phyloP scores from a whole-genome alignment of 2,797 vertebrate genomes.

The Cetoscarus ocellatus region DNA sequence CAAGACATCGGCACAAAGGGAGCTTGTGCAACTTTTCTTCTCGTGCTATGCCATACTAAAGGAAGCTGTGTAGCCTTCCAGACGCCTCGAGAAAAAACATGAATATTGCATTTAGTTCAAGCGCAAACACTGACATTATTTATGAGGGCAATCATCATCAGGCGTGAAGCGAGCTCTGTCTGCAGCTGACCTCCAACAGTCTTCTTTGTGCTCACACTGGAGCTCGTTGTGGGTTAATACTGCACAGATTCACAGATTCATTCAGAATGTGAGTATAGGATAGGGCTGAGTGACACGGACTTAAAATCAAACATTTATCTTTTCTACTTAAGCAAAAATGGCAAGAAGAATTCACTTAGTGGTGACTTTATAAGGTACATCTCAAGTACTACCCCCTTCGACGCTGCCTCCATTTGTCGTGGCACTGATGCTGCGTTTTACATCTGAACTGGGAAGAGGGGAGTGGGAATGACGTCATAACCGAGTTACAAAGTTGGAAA shows the following conservation, averaged over 20 bases:
- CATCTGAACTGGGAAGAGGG: too few relatives aligned
- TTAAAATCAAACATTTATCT: too few relatives aligned
- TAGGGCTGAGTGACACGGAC: too few relatives aligned
- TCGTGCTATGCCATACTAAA: constrained; percentile 11
- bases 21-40: constrained; percentile 36
- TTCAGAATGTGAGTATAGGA: constrained; percentile 2
- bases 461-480: too few relatives aligned
- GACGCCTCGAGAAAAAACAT: constrained; percentile 43
- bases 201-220: constrained; percentile 29
- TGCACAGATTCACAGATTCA: constrained; percentile 1
- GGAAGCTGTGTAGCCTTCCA: constrained; percentile 50
- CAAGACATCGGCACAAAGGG: constrained; percentile 34
- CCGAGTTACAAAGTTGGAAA: too few relatives aligned
- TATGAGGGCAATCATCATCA: constrained; percentile 66
- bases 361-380: too few relatives aligned
- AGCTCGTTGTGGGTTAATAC: constrained; percentile 26
- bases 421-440: too few relatives aligned
- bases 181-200: constrained; percentile 60
- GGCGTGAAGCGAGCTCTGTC: constrained; percentile 60
- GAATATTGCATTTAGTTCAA: constrained; percentile 68
- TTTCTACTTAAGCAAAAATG: too few relatives aligned
- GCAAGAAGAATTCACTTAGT: too few relatives aligned
- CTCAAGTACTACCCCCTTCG: too few relatives aligned
- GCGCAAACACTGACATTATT: constrained; percentile 69
- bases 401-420: too few relatives aligned